Percentiles rank a stretch among this genome's conserved stretches.
phyloP scores from a whole-genome alignment of 2,888 invertebrate genomes.

The Agriopis aurantiaria region DNA sequence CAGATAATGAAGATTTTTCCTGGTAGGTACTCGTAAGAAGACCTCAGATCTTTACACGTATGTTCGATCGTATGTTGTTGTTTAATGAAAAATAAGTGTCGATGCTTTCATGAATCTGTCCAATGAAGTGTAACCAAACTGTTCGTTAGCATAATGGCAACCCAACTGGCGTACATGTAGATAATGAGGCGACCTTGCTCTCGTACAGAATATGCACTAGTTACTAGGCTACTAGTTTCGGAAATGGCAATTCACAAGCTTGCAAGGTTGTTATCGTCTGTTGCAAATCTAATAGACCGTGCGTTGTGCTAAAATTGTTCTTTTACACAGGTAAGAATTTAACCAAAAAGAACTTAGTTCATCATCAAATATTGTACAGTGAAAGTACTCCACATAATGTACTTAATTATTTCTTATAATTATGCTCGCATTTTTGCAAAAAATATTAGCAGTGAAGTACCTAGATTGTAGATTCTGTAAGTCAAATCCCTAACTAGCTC shows the following conservation, averaged over 20 bases:
- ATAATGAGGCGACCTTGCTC: slow-evolving; percentile 60
- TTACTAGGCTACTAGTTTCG: slow-evolving; percentile 53
- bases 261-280: slow-evolving; percentile 64
- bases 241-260: slow-evolving; percentile 72
- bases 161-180: slow-evolving; percentile 50
- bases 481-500: not conserved
- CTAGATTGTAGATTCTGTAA: not conserved
- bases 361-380: slow-evolving; percentile 21
- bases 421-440: not conserved
- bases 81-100: slow-evolving; percentile 3
- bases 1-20: not conserved
- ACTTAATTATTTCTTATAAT: not conserved
- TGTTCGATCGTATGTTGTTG: not conserved
- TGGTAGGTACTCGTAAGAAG: not conserved
- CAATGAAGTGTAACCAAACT: slow-evolving; percentile 42
- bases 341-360: slow-evolving; percentile 14
- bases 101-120: slow-evolving; percentile 36
- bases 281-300: slow-evolving; percentile 37
- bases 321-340: not conserved
- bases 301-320: slow-evolving; percentile 4
- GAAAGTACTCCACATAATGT: slow-evolving; percentile 16
- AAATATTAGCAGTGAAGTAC: not conserved
- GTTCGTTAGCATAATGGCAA: slow-evolving; percentile 39
- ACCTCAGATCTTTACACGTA: too few relatives aligned
- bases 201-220: slow-evolving; percentile 5